Evolutionary conservation across 2,113 vertebrate genomes (phyloP).

Genomic region (Lathamus discolor): DNA sequence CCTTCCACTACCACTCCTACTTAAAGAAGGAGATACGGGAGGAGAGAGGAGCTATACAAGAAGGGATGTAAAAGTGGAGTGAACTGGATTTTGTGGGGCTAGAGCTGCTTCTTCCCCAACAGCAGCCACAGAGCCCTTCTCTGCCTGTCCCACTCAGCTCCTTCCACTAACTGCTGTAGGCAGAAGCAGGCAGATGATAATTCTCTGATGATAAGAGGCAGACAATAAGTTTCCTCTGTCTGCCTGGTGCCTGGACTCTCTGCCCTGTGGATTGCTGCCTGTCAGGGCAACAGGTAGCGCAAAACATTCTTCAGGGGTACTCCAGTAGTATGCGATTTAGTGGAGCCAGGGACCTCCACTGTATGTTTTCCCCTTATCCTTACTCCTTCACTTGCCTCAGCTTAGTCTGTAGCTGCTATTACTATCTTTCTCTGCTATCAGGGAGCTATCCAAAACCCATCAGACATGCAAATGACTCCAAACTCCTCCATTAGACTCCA

Average conservation of each 20-base stretch:
- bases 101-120: not conserved
- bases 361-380: not conserved
- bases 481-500: not conserved
- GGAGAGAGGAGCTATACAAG: not conserved
- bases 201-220: not conserved
- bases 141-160: not conserved
- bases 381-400: not conserved
- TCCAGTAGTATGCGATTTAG: not conserved
- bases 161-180: not conserved
- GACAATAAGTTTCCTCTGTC: accelerated
- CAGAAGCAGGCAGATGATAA: not conserved
- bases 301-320: not conserved
- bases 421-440: not conserved
- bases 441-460: not conserved
- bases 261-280: not conserved
- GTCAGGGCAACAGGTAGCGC: not conserved
- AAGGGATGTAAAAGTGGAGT: not conserved
- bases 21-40: not conserved
- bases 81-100: not conserved
- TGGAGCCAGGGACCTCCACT: too few species aligned
- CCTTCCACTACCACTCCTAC: not conserved
- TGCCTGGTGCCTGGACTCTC: not conserved
- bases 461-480: not conserved
- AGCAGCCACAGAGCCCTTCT: not conserved
- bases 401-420: not conserved